Evolutionary conservation across 2,797 vertebrate species (phyloP).

Genomic region (Sus cebifrons): DNA sequence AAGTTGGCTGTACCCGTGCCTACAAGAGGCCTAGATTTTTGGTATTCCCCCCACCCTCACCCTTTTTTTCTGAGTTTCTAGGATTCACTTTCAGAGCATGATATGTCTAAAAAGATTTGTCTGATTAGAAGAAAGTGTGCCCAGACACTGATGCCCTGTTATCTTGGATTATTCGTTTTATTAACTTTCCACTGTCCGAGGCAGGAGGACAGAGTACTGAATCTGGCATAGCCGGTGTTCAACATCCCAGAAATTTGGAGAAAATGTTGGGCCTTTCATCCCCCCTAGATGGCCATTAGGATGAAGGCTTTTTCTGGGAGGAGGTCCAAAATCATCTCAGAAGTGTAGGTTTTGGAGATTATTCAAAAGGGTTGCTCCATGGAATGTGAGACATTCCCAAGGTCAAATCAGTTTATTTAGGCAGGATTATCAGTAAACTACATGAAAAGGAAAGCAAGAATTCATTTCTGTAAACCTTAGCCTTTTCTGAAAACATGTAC

Average conservation of each 20-base stretch:
- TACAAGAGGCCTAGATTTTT: slow-evolving; percentile 69
- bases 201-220: slow-evolving; percentile 48
- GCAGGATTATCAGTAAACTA: slow-evolving; percentile 86
- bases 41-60: background rate
- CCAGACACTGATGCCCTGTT: slow-evolving; percentile 66
- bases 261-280: slow-evolving; percentile 75
- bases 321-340: slow-evolving; percentile 87
- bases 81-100: slow-evolving; percentile 50
- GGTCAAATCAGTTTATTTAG: slow-evolving; percentile 88
- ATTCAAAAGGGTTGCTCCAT: slow-evolving; percentile 85
- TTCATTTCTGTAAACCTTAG: slow-evolving; percentile 67
- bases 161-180: slow-evolving; percentile 71
- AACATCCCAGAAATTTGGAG: slow-evolving; percentile 76
- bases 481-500: slow-evolving; percentile 73
- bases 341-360: slow-evolving; percentile 85
- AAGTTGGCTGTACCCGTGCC: slow-evolving; percentile 67
- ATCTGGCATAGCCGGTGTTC: slow-evolving; percentile 79
- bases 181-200: slow-evolving; percentile 56
- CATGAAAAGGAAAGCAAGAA: slow-evolving; percentile 81
- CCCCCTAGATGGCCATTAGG: slow-evolving; percentile 73
- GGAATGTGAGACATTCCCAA: slow-evolving; percentile 84
- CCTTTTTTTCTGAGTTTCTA: slow-evolving; percentile 43
- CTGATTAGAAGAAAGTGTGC: slow-evolving; percentile 69
- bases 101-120: slow-evolving; percentile 72
- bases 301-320: slow-evolving; percentile 87